Evolutionary conservation across 2,113 vertebrate genomes (phyloP).

Genomic region (Cisticola juncidis): DNA sequence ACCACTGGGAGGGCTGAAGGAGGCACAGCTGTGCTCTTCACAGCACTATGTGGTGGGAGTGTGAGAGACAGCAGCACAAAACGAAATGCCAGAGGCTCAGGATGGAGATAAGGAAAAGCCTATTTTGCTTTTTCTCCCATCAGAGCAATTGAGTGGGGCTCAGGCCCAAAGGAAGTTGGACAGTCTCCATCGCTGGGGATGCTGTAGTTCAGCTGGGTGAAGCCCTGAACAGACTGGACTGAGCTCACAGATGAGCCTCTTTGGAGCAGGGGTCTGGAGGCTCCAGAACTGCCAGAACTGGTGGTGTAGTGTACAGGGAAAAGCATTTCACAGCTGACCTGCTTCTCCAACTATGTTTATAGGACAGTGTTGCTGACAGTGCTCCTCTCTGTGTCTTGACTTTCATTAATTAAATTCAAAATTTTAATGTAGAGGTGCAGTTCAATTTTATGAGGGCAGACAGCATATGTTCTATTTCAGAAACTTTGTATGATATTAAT

Average conservation of each 20-base stretch:
- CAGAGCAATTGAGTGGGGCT: rapidly evolving
- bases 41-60: rapidly evolving
- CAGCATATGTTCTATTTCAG: neutral
- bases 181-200: rapidly evolving
- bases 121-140: neutral
- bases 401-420: neutral
- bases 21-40: rapidly evolving
- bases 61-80: neutral
- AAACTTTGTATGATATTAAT: neutral
- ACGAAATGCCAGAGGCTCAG: neutral
- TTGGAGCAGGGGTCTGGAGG: neutral
- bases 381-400: neutral
- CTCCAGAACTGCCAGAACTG: neutral
- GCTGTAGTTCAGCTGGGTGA: neutral
- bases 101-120: neutral
- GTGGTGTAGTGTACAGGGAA: neutral
- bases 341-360: neutral
- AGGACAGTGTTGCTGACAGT: neutral
- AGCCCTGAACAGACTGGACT: neutral
- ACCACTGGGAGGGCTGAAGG: neutral
- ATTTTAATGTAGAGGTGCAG: neutral
- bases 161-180: rapidly evolving
- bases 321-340: neutral
- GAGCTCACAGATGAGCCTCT: neutral
- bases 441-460: neutral